phyloP scores from a whole-genome alignment of 64 coral and sea anemone genomes.

The Orbicella faveolata region DNA sequence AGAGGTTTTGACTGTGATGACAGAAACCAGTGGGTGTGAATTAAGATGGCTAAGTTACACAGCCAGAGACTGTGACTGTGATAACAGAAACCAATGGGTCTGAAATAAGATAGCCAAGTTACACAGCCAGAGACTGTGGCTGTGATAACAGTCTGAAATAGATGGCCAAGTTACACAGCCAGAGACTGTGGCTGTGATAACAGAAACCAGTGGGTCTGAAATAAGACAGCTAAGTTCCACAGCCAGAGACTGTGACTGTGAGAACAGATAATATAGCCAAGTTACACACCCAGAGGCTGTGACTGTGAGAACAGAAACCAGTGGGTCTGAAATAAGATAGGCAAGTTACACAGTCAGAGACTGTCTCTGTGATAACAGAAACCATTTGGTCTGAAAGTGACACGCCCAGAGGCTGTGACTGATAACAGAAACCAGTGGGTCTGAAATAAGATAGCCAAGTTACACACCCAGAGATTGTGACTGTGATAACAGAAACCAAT shows the following conservation, averaged over 20 bases:
- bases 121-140: too few relatives aligned
- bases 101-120: neutral
- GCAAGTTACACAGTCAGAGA: too few relatives aligned
- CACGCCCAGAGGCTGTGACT: neutral
- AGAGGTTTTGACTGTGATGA: too few relatives aligned
- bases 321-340: neutral
- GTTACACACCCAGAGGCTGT: too few relatives aligned
- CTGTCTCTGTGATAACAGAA: too few relatives aligned
- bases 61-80: neutral
- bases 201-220: neutral
- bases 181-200: neutral
- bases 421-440: neutral
- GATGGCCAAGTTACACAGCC: neutral
- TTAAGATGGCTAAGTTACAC: neutral
- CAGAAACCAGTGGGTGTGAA: too few relatives aligned
- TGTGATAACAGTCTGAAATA: neutral
- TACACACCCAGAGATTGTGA: too few relatives aligned
- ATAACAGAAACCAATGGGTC: neutral
- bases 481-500: too few relatives aligned
- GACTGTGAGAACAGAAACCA: too few relatives aligned
- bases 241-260: too few relatives aligned
- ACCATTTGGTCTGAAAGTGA: too few relatives aligned
- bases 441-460: neutral
- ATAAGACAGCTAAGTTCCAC: neutral
- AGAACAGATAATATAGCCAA: neutral